Percentiles rank a stretch among this genome's conserved stretches.
Conservation (phyloP, 2,888 invertebrate genomes). For the Seira musarum region DNA sequence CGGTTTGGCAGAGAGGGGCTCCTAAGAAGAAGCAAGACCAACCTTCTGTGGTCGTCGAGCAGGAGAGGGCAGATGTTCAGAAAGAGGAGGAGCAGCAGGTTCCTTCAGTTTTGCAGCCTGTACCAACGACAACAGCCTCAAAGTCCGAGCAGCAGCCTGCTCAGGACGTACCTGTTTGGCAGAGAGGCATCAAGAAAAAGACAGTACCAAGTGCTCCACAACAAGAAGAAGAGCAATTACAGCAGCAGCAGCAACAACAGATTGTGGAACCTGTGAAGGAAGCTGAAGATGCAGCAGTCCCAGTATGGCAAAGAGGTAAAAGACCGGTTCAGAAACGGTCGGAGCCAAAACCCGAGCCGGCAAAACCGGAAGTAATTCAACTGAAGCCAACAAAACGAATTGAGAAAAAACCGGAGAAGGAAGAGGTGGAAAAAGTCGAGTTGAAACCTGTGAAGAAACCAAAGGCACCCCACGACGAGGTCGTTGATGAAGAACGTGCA, state of each 20-base stretch:
- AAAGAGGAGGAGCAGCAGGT: neutral
- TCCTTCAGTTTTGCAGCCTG: too few relatives aligned
- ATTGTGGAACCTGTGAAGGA: too few relatives aligned
- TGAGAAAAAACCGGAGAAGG: too few relatives aligned
- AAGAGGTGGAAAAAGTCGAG: slow-evolving; percentile 25
- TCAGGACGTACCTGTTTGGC: slow-evolving; percentile 42
- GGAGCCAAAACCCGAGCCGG: neutral
- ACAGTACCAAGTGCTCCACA: neutral
- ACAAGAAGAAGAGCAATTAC: neutral
- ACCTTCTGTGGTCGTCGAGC: neutral
- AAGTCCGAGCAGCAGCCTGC: neutral
- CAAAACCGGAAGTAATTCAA: slow-evolving; percentile 17
- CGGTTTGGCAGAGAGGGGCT: neutral
- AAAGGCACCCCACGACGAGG: too few relatives aligned
- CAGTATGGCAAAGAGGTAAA: slow-evolving; percentile 51
- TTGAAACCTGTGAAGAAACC: slow-evolving; percentile 70
- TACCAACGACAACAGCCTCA: neutral
- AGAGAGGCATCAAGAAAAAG: slow-evolving; percentile 37
- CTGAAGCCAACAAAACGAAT: slow-evolving; percentile 33
- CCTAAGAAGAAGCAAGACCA: too few relatives aligned
- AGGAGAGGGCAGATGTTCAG: neutral
- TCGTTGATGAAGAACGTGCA: too few relatives aligned
- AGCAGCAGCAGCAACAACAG: too few relatives aligned
- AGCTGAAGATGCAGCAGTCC: neutral
- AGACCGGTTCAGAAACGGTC: too few relatives aligned